phyloP scores from a whole-genome alignment of 2,888 invertebrate species.

The Caenorhabditis macrosperma region DNA sequence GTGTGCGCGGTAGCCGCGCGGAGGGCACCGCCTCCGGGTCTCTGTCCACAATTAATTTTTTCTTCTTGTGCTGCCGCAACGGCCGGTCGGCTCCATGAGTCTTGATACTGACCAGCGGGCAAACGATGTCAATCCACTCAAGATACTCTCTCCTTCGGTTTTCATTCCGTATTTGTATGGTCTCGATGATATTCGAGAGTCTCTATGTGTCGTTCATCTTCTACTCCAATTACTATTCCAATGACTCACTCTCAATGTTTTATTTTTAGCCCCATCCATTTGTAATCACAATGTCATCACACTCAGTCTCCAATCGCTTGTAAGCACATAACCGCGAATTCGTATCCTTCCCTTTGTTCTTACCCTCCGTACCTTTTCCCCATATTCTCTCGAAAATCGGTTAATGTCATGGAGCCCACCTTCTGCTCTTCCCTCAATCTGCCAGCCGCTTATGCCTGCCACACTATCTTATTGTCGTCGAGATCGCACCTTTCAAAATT shows the following conservation, averaged over 20 bases:
- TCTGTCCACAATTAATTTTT: conserved; percentile 59
- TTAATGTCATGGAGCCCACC: no score
- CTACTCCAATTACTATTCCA: no score
- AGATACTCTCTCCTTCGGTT: conserved; percentile 20
- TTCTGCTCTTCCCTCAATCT: not conserved
- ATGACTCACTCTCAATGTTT: no score
- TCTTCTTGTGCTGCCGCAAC: conserved; percentile 46
- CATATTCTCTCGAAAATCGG: no score
- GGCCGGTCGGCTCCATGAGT: conserved; percentile 56
- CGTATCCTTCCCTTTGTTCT: no score
- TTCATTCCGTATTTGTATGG: conserved; percentile 3
- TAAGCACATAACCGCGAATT: no score
- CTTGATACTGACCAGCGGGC: conserved; percentile 41
- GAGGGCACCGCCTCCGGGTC: conserved; percentile 57
- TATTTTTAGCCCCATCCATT: not conserved
- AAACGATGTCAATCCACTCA: conserved; percentile 46
- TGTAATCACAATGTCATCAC: not conserved
- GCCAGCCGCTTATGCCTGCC: not conserved
- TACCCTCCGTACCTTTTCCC: no score
- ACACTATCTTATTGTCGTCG: not conserved
- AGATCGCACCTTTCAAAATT: not conserved
- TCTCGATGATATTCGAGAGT: conserved; percentile 5
- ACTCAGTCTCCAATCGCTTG: no score
- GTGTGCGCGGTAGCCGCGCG: conserved; percentile 53
- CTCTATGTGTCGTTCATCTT: no score